Conservation (phyloP, 2,113 vertebrate genomes). For the Centrocercus urophasianus region DNA sequence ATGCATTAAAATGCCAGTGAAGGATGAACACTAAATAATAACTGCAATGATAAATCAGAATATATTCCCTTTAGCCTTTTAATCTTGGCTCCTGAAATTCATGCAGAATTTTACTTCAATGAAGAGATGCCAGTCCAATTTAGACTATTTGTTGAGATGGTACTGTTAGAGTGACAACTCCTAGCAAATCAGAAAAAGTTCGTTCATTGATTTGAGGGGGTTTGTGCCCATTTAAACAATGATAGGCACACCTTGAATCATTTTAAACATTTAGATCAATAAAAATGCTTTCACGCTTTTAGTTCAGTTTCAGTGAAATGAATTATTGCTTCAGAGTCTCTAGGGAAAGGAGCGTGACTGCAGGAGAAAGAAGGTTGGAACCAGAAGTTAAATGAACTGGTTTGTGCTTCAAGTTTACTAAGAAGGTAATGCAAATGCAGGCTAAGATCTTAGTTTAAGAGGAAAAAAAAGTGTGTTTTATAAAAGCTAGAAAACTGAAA, state of each 20-base stretch:
- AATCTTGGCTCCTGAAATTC: background rate
- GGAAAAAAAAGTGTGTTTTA: fast-evolving
- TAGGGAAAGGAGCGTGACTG: background rate
- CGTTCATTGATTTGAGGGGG: background rate
- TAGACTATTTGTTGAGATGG: background rate
- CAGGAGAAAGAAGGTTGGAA: background rate
- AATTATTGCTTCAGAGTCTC: background rate
- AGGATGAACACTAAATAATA: background rate
- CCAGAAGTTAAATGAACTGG: background rate
- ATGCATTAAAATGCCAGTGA: background rate
- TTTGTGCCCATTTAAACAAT: background rate
- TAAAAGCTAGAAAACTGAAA: background rate
- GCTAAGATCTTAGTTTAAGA: background rate
- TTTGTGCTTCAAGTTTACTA: background rate
- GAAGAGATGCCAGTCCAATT: background rate
- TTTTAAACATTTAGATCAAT: background rate
- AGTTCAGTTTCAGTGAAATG: background rate
- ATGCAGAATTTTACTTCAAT: background rate
- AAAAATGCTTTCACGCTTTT: background rate
- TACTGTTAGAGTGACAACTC: background rate
- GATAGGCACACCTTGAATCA: background rate
- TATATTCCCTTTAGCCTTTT: background rate
- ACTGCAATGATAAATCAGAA: background rate
- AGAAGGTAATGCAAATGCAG: fast-evolving
- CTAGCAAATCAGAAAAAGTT: background rate